These are phyloP conservation scores for western clawed frog (Xenopus tropicalis) DNA, from an alignment of 2,113 vertebrate genomes.

Conservation along the genomic window UCB_Xtro_10.0 CM004450.2:95911501-95912000, in stretches of 20 bases:
- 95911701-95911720: constrained; percentile 94
- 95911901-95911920: no score
- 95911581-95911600: constrained; percentile 93
- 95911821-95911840: constrained; percentile 95
- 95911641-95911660: constrained; percentile 71
- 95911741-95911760: constrained; percentile 83
- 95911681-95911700: constrained; percentile 81
- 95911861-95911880: constrained; percentile 62
- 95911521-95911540: constrained; percentile 79
- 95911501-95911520: not conserved
- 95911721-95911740: constrained; percentile 88
- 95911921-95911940: no score
- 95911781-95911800: constrained; percentile 90
- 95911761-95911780: constrained; percentile 84
- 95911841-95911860: constrained; percentile 98
- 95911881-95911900: no score
- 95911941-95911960: no score
- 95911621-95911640: constrained; percentile 74
- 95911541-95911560: constrained; percentile 92
- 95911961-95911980: no score
- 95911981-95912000: no score
- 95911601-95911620: constrained; percentile 92
- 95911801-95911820: constrained; percentile 92
- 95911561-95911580: constrained; percentile 87
- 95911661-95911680: constrained; percentile 61